phyloP scores from a whole-genome alignment of 2,797 vertebrate species.

The Mycteria americana region DNA sequence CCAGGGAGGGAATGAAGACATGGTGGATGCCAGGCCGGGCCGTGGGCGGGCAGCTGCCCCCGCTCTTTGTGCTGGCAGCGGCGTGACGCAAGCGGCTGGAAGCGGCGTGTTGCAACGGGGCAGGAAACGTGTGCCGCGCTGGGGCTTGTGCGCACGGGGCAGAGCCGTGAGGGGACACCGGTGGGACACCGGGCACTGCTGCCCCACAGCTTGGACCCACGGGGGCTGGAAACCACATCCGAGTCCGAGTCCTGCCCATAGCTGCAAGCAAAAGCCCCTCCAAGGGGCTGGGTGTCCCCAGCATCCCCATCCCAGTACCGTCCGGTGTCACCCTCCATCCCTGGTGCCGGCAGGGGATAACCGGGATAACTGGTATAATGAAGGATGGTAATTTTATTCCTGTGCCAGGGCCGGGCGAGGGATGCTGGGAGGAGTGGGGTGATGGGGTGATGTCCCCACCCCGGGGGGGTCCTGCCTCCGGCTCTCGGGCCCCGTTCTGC shows the following conservation, averaged over 20 bases:
- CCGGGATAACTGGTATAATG: neutral
- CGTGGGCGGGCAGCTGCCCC: conserved; percentile 10
- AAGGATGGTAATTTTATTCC: neutral
- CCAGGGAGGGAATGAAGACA: conserved; percentile 43
- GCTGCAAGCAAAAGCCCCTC: too few relatives aligned
- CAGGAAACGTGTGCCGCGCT: neutral
- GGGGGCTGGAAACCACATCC: neutral
- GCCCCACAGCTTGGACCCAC: neutral
- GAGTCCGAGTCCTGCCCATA: fast-evolving
- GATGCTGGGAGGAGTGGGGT: neutral
- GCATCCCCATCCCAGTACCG: fast-evolving
- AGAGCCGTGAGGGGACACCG: neutral
- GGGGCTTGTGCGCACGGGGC: neutral
- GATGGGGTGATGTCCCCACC: too few relatives aligned
- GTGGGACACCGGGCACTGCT: neutral
- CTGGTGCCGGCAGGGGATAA: fast-evolving
- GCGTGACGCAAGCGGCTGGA: neutral
- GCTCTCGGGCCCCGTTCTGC: neutral
- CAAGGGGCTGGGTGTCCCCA: neutral
- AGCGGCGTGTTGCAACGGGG: neutral
- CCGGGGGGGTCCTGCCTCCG: fast-evolving
- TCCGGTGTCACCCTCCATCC: fast-evolving
- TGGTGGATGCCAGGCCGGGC: conserved; percentile 40
- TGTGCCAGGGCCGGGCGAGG: neutral
- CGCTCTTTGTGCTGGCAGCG: neutral